Percentiles rank a stretch among this genome's conserved stretches.
Conservation (phyloP, 2,797 vertebrate genomes). For the Esox masquinongy region DNA sequence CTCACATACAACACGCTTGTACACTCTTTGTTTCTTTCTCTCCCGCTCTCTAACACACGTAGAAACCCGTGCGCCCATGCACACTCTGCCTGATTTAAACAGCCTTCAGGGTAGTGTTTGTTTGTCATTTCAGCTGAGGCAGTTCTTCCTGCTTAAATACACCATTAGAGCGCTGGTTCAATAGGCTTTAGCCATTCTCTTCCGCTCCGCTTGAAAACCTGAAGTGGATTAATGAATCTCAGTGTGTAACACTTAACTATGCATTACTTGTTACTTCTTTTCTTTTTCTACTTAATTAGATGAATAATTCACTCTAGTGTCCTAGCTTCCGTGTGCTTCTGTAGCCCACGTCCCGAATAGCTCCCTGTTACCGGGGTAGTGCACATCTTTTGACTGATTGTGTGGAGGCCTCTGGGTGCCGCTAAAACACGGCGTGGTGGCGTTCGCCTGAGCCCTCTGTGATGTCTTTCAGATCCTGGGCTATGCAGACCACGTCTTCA, state of each 20-base stretch:
- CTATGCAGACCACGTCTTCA: slow-evolving; percentile 99
- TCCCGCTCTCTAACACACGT: background rate
- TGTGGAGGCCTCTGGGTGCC: background rate
- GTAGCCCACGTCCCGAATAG: background rate
- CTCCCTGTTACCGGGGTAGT: background rate
- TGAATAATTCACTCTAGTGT: slow-evolving; percentile 23
- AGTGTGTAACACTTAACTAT: slow-evolving; percentile 24
- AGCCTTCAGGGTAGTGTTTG: background rate
- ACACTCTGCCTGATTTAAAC: background rate
- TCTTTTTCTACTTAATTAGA: slow-evolving; percentile 32
- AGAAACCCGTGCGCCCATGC: background rate
- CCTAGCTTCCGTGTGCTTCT: background rate
- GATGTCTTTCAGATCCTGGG: slow-evolving; percentile 87
- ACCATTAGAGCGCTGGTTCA: background rate
- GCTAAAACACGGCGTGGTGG: no score
- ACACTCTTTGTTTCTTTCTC: background rate
- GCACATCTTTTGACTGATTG: background rate
- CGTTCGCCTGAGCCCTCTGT: background rate
- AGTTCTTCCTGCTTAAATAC: background rate
- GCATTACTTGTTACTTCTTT: background rate
- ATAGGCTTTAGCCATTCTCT: slow-evolving; percentile 38
- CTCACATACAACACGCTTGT: slow-evolving; percentile 10
- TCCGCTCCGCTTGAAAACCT: slow-evolving; percentile 24
- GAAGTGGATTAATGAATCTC: slow-evolving; percentile 52
- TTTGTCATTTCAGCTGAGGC: background rate